Evolutionary conservation across 2,113 vertebrate genomes (phyloP).

Genomic region (Phrynosoma platyrhinos): DNA sequence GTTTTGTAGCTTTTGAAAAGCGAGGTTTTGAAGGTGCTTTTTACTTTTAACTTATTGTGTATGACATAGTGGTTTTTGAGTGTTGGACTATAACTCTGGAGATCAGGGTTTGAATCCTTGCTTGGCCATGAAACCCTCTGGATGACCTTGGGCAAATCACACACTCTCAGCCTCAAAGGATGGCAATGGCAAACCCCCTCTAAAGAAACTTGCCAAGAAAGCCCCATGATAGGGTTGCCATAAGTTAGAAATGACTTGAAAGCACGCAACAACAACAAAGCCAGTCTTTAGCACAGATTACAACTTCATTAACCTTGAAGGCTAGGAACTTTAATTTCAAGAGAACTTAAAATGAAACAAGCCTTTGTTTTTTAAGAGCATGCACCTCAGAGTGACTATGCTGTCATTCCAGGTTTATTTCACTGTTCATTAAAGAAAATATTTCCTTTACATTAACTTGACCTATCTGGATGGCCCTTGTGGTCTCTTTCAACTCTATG

Average conservation of each 20-base stretch:
- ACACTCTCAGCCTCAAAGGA: no score
- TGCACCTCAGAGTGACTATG: neutral
- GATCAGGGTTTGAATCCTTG: no score
- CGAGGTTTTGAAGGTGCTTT: neutral
- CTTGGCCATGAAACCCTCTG: no score
- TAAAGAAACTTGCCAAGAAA: no score
- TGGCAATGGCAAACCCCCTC: no score
- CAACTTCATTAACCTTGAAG: neutral
- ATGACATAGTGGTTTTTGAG: neutral
- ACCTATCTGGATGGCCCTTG: no score
- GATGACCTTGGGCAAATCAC: no score
- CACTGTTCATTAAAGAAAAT: neutral
- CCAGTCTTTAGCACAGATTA: neutral
- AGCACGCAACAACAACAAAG: no score
- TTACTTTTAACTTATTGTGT: neutral
- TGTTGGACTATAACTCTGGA: no score
- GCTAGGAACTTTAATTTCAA: neutral
- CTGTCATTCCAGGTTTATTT: neutral
- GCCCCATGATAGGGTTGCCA: no score
- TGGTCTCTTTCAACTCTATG: no score
- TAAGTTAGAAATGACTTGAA: no score
- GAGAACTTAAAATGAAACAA: neutral
- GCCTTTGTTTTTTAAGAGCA: neutral
- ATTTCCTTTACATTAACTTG: neutral
- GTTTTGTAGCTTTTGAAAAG: constrained; percentile 42